Conservation (phyloP, 2,888 invertebrate species). For the Polyploca ridens region DNA sequence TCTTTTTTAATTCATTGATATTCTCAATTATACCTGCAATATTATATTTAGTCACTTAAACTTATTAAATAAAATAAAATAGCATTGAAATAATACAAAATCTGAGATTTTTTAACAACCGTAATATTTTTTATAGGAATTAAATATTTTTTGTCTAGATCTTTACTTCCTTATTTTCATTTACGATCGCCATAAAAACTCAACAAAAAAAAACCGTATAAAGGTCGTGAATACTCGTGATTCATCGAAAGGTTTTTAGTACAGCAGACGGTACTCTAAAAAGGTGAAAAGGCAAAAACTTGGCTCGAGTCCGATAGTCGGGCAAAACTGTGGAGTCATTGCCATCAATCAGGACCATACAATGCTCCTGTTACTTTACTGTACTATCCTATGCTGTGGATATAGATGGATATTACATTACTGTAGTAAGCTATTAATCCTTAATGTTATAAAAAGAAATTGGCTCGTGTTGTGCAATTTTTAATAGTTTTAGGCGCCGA, state of each 20-base stretch:
- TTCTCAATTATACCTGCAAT: too few species aligned
- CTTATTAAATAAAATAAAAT: too few species aligned
- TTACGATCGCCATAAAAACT: background rate
- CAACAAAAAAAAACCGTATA: background rate
- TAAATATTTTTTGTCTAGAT: too few species aligned
- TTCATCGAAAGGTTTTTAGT: slow-evolving; percentile 18
- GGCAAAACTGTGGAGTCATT: slow-evolving; percentile 63
- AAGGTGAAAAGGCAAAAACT: slow-evolving; percentile 63
- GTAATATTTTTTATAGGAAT: too few species aligned
- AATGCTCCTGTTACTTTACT: slow-evolving; percentile 24
- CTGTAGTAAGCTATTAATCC: slow-evolving; percentile 4
- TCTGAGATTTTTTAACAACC: too few species aligned
- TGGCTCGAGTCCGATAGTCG: slow-evolving; percentile 55
- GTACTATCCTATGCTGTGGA: background rate
- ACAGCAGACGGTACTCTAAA: slow-evolving; percentile 51
- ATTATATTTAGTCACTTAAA: too few species aligned
- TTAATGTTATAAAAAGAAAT: background rate
- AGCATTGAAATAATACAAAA: too few species aligned
- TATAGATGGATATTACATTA: background rate
- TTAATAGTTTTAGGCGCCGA: background rate
- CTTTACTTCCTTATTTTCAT: too few species aligned
- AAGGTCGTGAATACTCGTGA: background rate
- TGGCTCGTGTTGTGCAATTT: background rate
- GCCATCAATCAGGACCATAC: slow-evolving; percentile 69
- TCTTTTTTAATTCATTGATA: too few species aligned